Evolutionary conservation across 2,888 invertebrate genomes (phyloP).

Genomic region (Limnephilus auricula): DNA sequence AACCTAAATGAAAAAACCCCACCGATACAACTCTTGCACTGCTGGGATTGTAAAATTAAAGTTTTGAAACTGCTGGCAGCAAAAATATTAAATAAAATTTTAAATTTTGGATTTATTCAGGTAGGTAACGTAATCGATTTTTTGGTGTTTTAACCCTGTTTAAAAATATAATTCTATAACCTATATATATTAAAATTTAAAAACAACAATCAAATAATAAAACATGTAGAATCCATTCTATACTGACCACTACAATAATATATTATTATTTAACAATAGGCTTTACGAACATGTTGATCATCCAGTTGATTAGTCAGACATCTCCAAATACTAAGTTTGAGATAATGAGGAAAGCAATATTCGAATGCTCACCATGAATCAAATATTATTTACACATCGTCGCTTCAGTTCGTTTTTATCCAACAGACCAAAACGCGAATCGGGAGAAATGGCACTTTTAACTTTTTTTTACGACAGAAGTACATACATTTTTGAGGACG

Average conservation of each 20-base stretch:
- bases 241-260: background rate
- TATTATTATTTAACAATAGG: background rate
- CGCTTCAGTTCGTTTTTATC: no score
- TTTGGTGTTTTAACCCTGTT: conserved; percentile 51
- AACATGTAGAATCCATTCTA: background rate
- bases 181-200: conserved; percentile 14
- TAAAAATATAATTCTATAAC: conserved; percentile 42
- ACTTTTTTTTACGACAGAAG: no score
- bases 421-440: no score
- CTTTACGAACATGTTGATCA: conserved; percentile 25
- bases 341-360: no score
- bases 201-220: conserved; percentile 5
- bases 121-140: conserved; percentile 32
- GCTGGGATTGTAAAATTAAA: background rate
- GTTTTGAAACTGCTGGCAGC: background rate
- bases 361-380: no score
- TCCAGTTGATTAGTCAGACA: no score
- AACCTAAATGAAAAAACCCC: background rate
- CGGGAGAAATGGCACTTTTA: no score
- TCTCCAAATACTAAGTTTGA: no score
- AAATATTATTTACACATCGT: no score
- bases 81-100: background rate
- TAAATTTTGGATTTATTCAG: conserved; percentile 14
- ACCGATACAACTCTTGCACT: background rate
- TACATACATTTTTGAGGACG: no score